Evolutionary conservation across 2,113 vertebrate genomes (phyloP).

Genomic region (Oryctolagus cuniculus): mOryCun1.1 NC_091453.1:11827501-11828000

Average conservation of each 20-base stretch:
- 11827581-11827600: slow-evolving; percentile 24
- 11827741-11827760: neutral
- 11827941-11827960: neutral
- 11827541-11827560: slow-evolving; percentile 19
- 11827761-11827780: neutral
- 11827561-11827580: slow-evolving; percentile 32
- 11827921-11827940: slow-evolving; percentile 24
- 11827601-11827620: slow-evolving; percentile 41
- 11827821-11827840: neutral
- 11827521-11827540: neutral
- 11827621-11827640: slow-evolving; percentile 44
- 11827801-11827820: neutral
- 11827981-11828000: neutral
- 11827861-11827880: neutral
- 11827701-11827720: neutral
- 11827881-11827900: neutral
- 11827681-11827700: neutral
- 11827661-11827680: neutral
- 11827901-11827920: neutral
- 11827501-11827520: neutral
- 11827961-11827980: neutral
- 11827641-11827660: slow-evolving; percentile 21
- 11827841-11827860: neutral
- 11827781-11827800: neutral
- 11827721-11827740: neutral